These are phyloP conservation scores for Macroteleia sp. DNA, from an alignment of 2,888 invertebrate genomes.

Conservation along the genomic window DNA sequence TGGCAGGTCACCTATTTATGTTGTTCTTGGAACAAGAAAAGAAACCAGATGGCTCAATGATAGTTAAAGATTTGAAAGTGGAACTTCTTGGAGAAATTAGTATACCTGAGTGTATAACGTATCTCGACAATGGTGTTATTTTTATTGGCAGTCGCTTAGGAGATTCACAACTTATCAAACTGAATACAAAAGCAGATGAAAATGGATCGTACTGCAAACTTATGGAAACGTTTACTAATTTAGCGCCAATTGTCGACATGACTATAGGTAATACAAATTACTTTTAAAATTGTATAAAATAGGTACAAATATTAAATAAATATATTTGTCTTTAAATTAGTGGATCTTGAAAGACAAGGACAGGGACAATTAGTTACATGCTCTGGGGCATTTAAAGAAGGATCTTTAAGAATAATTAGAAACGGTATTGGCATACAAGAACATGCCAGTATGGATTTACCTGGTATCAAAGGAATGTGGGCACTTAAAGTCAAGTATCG, in stretches of 20 bases:
- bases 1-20: slow-evolving; percentile 98
- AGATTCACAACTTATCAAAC: slow-evolving; percentile 96
- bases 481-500: slow-evolving; percentile 93
- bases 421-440: slow-evolving; percentile 99
- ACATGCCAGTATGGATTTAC: slow-evolving; percentile 97
- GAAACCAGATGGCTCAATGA: slow-evolving; percentile 89
- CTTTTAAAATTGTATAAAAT: not conserved
- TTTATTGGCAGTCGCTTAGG: slow-evolving; percentile 98
- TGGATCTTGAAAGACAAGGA: slow-evolving; percentile 97
- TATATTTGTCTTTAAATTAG: slow-evolving; percentile 82
- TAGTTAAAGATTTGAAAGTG: slow-evolving; percentile 96
- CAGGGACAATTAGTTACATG: slow-evolving; percentile 99
- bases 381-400: slow-evolving; percentile 98
- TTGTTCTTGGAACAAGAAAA: slow-evolving; percentile 94
- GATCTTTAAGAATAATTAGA: slow-evolving; percentile 97
- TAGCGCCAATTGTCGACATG: slow-evolving; percentile 99
- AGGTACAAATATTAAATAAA: not conserved
- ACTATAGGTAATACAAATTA: slow-evolving; percentile 86
- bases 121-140: slow-evolving; percentile 98
- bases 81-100: slow-evolving; percentile 95
- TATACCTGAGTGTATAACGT: slow-evolving; percentile 98
- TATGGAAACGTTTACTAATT: slow-evolving; percentile 98
- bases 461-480: slow-evolving; percentile 99
- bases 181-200: slow-evolving; percentile 93
- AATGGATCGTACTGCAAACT: slow-evolving; percentile 94